Percentiles rank a stretch among this genome's conserved stretches.
Evolutionary conservation across 2,797 vertebrate species (phyloP).

Genomic region (Danio albolineatus): DNA sequence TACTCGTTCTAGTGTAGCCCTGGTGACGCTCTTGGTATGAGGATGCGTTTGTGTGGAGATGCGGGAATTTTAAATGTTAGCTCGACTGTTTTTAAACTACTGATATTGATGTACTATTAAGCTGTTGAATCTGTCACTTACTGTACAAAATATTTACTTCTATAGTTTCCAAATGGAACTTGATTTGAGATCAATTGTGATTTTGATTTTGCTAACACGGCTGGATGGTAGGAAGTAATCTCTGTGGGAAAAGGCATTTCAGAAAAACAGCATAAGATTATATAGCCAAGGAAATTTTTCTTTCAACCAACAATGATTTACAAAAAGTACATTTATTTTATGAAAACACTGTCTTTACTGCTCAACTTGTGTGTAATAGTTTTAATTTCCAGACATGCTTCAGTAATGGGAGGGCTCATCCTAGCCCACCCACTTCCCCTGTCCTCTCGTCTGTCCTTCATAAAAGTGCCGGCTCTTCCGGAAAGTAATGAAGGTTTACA

Average conservation of each 20-base stretch:
- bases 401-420: constrained; percentile 52
- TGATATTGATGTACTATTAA: too few relatives aligned
- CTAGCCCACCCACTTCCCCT: constrained; percentile 58
- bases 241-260: not conserved
- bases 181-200: not conserved
- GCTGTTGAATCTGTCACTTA: not conserved
- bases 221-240: not conserved
- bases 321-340: not conserved
- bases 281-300: not conserved
- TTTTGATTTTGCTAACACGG: not conserved
- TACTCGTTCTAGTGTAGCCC: constrained; percentile 82
- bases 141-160: not conserved
- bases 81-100: constrained; percentile 27
- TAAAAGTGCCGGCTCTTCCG: constrained; percentile 64
- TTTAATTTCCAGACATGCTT: constrained; percentile 58
- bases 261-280: not conserved
- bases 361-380: constrained; percentile 28
- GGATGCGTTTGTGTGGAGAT: constrained; percentile 45
- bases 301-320: not conserved
- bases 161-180: not conserved
- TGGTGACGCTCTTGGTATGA: constrained; percentile 78
- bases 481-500: constrained; percentile 63
- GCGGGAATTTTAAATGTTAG: constrained; percentile 15
- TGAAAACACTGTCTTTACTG: not conserved
- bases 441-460: constrained; percentile 55